phyloP scores from a whole-genome alignment of 2,113 vertebrate genomes.

The Megaceryle maxima region DNA sequence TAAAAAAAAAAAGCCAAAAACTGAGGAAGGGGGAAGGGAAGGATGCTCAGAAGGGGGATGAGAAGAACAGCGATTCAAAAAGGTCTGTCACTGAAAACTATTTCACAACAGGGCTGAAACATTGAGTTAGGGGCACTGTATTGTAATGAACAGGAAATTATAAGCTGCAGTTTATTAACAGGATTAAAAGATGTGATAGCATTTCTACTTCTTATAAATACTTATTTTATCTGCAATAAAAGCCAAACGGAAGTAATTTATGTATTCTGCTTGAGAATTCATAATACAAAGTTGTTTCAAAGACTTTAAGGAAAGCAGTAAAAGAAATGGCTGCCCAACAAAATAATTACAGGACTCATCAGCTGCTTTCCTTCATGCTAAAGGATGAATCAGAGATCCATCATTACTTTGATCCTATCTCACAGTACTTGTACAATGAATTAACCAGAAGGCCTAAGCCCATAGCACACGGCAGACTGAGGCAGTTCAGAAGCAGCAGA shows the following conservation, averaged over 20 bases:
- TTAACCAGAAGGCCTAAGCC: not conserved
- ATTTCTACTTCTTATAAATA: not conserved
- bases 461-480: not conserved
- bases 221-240: not conserved
- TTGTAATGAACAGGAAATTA: not conserved
- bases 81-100: not conserved
- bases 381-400: not conserved
- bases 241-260: not conserved
- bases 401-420: slow-evolving; percentile 16
- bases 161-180: not conserved
- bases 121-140: not conserved
- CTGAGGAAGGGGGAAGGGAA: not conserved
- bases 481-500: not conserved
- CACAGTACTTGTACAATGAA: not conserved
- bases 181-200: not conserved
- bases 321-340: not conserved
- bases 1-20: not conserved
- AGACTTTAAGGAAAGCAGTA: not conserved
- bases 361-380: not conserved
- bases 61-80: not conserved
- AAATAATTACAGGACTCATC: not conserved
- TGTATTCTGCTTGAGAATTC: not conserved
- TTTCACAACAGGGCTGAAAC: not conserved
- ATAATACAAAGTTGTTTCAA: not conserved
- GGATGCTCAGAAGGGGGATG: not conserved